phyloP scores from a whole-genome alignment of 2,797 vertebrate genomes.

The Anguilla marmorata region DNA sequence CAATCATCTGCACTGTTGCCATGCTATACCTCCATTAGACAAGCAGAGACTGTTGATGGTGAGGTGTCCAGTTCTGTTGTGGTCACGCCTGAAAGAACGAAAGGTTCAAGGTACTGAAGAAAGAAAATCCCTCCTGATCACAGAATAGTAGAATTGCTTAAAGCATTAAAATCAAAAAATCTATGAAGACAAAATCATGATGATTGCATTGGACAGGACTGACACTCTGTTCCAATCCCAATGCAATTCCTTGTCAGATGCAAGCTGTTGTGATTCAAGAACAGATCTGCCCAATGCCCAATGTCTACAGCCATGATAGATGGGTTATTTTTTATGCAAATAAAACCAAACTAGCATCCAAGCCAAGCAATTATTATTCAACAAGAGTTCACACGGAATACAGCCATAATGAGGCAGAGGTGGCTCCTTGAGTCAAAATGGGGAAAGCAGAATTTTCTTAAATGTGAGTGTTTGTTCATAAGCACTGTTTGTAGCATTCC shows the following conservation, averaged over 20 bases:
- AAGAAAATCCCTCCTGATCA: conserved; percentile 12
- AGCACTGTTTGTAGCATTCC: background rate
- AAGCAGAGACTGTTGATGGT: conserved; percentile 91
- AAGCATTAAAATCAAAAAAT: background rate
- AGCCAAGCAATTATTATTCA: background rate
- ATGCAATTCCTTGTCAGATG: background rate
- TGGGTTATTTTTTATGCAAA: background rate
- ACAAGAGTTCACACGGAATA: background rate
- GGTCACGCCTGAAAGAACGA: conserved; percentile 78
- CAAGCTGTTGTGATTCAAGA: background rate
- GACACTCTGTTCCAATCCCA: background rate
- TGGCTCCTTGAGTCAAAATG: background rate
- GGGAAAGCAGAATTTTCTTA: background rate
- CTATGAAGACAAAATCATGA: background rate
- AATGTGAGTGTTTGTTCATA: background rate
- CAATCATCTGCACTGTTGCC: background rate
- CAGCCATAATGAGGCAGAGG: background rate
- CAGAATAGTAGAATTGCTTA: background rate
- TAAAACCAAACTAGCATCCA: background rate
- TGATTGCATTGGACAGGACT: background rate
- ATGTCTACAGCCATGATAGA: background rate
- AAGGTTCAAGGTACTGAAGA: background rate
- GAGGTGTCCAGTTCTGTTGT: conserved; percentile 84
- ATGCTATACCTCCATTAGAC: conserved; percentile 87
- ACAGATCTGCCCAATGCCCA: background rate